Percentiles rank a stretch among this genome's conserved stretches.
phyloP scores from a whole-genome alignment of 1,140 invertebrate genomes.

The Penaeus japonicus region DNA sequence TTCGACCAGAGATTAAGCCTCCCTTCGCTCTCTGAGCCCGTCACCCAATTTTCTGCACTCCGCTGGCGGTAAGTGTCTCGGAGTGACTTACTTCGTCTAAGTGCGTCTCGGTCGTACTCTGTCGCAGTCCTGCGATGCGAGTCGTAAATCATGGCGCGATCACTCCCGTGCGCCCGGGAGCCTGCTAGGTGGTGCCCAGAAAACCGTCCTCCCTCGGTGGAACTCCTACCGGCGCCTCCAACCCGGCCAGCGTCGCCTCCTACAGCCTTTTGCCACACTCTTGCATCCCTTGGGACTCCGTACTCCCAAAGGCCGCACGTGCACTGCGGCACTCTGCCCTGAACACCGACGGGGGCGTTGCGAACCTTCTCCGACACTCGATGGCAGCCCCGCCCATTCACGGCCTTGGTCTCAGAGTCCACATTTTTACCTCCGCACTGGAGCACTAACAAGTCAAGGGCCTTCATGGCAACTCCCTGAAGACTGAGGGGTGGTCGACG shows the following conservation, averaged over 20 bases:
- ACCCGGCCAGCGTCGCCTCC: not conserved
- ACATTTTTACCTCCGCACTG: slow-evolving; percentile 29
- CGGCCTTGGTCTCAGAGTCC: not conserved
- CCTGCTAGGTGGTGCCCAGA: not conserved
- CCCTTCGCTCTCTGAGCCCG: not conserved
- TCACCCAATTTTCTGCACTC: not conserved
- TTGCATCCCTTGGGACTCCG: no score
- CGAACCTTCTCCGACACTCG: not conserved
- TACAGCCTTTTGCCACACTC: not conserved
- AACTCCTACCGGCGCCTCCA: not conserved
- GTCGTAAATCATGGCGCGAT: not conserved
- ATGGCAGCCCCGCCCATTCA: not conserved
- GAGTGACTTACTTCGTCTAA: slow-evolving; percentile 31
- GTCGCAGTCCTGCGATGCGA: not conserved
- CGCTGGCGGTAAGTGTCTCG: not conserved
- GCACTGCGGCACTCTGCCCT: not conserved
- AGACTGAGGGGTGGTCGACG: not conserved
- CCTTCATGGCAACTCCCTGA: slow-evolving; percentile 35
- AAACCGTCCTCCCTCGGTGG: no score
- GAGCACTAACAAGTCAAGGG: slow-evolving; percentile 41
- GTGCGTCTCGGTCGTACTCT: not conserved
- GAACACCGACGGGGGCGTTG: no score
- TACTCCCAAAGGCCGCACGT: not conserved
- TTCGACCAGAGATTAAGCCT: not conserved
- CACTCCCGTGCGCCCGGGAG: not conserved